These are phyloP conservation scores for Monomorium pharaonis DNA, from an alignment of 1,140 invertebrate genomes.

Conservation along the genomic window DNA sequence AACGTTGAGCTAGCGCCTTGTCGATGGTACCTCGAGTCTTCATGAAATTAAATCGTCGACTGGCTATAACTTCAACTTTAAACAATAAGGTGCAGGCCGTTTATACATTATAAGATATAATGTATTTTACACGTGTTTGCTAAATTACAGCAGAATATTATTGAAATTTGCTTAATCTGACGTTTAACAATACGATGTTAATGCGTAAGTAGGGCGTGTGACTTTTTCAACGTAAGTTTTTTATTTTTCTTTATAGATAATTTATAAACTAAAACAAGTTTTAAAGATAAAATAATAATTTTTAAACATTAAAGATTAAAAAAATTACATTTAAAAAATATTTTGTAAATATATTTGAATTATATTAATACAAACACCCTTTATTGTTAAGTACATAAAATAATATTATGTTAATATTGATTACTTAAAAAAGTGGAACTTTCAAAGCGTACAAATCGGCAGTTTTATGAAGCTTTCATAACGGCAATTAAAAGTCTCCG, in stretches of 20 bases:
- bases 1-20: conserved; percentile 26
- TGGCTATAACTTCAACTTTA: no score
- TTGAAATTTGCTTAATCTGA: neutral
- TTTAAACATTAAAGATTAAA: no score
- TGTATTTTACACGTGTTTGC: neutral
- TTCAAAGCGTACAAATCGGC: neutral
- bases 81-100: neutral
- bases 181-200: neutral
- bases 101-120: neutral
- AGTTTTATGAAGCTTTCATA: conserved; percentile 29
- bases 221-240: no score
- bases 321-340: no score
- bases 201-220: no score
- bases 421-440: neutral
- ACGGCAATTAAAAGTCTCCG: conserved; percentile 7
- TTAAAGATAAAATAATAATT: no score
- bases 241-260: no score
- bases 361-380: no score
- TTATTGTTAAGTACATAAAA: neutral
- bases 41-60: conserved; percentile 9
- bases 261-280: no score
- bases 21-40: conserved; percentile 10
- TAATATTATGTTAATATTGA: neutral
- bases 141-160: neutral
- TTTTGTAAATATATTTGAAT: no score